These are phyloP conservation scores for Passer montanus DNA, from an alignment of 2,113 vertebrate species.

Conservation along the genomic window DNA sequence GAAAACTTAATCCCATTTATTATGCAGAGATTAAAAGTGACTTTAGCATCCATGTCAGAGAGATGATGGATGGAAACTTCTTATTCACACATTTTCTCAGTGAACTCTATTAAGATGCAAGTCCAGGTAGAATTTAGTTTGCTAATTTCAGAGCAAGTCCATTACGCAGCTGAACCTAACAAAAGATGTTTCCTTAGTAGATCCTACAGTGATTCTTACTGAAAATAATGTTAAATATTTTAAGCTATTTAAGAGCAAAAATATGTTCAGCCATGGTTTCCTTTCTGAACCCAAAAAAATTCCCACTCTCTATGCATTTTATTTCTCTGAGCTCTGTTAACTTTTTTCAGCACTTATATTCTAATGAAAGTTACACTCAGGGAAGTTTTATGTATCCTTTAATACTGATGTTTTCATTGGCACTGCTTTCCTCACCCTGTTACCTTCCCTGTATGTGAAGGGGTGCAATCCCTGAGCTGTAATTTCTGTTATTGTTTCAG, in stretches of 20 bases:
- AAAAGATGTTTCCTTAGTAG: neutral
- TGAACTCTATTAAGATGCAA: conserved; percentile 39
- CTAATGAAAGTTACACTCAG: neutral
- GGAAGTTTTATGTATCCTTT: neutral
- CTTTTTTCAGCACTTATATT: neutral
- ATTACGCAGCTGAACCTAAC: neutral
- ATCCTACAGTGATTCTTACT: neutral
- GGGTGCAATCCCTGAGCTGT: neutral
- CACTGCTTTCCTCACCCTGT: neutral
- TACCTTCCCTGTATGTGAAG: neutral
- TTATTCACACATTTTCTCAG: conserved; percentile 29
- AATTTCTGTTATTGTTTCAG: neutral
- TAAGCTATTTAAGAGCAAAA: neutral
- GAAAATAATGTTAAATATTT: neutral
- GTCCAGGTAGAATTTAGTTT: neutral
- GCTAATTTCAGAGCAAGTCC: conserved; percentile 37
- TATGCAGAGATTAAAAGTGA: conserved; percentile 51
- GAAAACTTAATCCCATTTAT: conserved; percentile 46
- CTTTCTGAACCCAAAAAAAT: neutral
- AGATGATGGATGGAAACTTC: conserved; percentile 46
- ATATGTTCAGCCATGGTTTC: neutral
- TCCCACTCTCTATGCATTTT: neutral
- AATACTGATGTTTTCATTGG: neutral
- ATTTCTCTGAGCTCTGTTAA: neutral
- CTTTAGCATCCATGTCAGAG: conserved; percentile 29